Percentiles rank a stretch among this genome's conserved stretches.
Evolutionary conservation across 2,888 invertebrate genomes (phyloP).

Genomic region (Xiphydria camelus): DNA sequence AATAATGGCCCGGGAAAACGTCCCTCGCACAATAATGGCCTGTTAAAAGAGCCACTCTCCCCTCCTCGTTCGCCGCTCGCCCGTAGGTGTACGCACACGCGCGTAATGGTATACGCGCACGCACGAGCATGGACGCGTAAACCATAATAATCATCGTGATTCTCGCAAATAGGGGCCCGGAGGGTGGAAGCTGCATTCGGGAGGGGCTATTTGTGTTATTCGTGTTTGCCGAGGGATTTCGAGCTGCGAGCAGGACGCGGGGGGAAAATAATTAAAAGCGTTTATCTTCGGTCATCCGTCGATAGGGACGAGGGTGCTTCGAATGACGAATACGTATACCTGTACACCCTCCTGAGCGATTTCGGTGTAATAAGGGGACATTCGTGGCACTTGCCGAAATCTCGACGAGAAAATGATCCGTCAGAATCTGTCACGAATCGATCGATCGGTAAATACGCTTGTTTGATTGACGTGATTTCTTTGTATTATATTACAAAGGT

Average conservation of each 20-base stretch:
- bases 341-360: too few relatives aligned
- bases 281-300: slow-evolving; percentile 37
- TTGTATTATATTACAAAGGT: too few relatives aligned
- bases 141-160: slow-evolving; percentile 10
- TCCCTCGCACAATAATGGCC: slow-evolving; percentile 42
- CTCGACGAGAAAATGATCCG: too few relatives aligned
- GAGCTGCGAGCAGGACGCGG: slow-evolving; percentile 9
- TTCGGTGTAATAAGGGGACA: too few relatives aligned
- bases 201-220: slow-evolving; percentile 26
- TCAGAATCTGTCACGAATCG: too few relatives aligned
- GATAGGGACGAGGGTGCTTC: slow-evolving; percentile 21
- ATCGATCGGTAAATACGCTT: too few relatives aligned
- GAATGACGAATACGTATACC: not conserved
- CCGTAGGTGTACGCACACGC: not conserved
- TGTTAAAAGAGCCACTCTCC: slow-evolving; percentile 42
- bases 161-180: slow-evolving; percentile 7
- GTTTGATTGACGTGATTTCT: too few relatives aligned
- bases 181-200: slow-evolving; percentile 6
- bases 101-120: not conserved
- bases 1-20: slow-evolving; percentile 47
- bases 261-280: slow-evolving; percentile 44
- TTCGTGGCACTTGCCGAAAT: too few relatives aligned
- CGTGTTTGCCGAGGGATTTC: slow-evolving; percentile 39
- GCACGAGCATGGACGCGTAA: not conserved
- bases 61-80: too few relatives aligned